phyloP scores from a whole-genome alignment of 2,797 vertebrate genomes.

The Diplodus puntazzo region DNA sequence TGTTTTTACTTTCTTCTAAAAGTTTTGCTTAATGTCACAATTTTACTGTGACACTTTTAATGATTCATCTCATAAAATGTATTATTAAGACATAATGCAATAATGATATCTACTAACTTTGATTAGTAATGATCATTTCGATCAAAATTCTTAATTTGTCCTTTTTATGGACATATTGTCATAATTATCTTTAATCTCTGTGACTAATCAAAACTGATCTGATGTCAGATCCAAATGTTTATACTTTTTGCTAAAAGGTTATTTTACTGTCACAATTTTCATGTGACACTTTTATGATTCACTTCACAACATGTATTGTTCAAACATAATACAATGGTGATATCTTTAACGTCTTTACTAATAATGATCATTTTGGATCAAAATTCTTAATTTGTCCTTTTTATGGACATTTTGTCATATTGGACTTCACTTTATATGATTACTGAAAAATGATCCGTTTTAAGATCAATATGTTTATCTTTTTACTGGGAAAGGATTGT shows the following conservation, averaged over 20 bases:
- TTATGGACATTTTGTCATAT: neutral
- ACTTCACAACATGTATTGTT: neutral
- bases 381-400: neutral
- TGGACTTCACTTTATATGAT: neutral
- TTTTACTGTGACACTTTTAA: conserved; percentile 9
- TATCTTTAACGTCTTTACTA: neutral
- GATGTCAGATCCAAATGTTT: conserved; percentile 16
- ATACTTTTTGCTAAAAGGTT: neutral
- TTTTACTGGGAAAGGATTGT: conserved; percentile 6
- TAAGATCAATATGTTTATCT: conserved; percentile 6
- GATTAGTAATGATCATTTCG: conserved; percentile 2
- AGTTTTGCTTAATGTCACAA: neutral
- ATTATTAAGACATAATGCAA: neutral
- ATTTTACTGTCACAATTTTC: conserved; percentile 1
- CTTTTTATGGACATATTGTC: neutral
- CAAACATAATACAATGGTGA: neutral
- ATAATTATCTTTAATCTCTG: neutral
- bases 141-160: neutral
- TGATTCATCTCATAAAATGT: neutral
- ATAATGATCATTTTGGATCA: conserved; percentile 5
- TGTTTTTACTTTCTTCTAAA: neutral
- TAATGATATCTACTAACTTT: neutral
- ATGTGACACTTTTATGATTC: neutral
- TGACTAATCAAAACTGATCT: conserved; percentile 21
- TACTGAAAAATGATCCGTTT: conserved; percentile 8